A percentile compares a stretch with the other conserved stretches of the same genome.
These are phyloP conservation scores for Isoperla grammatica DNA, from an alignment of 2,888 invertebrate species.

Conservation along the genomic window DNA sequence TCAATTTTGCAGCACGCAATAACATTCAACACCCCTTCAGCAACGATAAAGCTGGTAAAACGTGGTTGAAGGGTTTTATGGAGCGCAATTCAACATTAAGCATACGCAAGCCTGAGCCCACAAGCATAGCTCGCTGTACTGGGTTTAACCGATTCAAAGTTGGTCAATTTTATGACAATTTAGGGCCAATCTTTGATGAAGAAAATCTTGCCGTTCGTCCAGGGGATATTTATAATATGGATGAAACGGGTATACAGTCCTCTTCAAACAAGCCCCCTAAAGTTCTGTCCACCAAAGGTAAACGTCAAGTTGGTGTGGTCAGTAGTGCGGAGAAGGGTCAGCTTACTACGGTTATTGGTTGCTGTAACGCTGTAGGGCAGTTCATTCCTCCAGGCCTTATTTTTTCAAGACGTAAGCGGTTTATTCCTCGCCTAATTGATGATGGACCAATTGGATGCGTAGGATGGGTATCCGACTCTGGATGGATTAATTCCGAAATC, in stretches of 20 bases:
- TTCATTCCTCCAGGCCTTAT: too few relatives aligned
- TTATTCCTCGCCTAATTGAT: too few relatives aligned
- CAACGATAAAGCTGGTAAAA: not conserved
- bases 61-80: constrained; percentile 2
- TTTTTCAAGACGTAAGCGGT: too few relatives aligned
- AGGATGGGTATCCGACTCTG: too few relatives aligned
- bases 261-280: too few relatives aligned
- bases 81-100: not conserved
- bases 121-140: not conserved
- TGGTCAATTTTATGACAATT: not conserved
- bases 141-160: not conserved
- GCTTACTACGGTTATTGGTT: constrained; percentile 2
- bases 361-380: not conserved
- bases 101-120: not conserved
- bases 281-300: too few relatives aligned
- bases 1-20: not conserved
- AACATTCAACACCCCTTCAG: not conserved
- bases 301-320: too few relatives aligned
- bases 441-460: too few relatives aligned
- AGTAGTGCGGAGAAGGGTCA: constrained; percentile 7
- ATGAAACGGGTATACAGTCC: too few relatives aligned
- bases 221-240: not conserved
- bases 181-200: not conserved
- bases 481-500: too few relatives aligned
- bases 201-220: not conserved